phyloP scores from a whole-genome alignment of 2,113 vertebrate genomes.

The Pituophis catenifer region DNA sequence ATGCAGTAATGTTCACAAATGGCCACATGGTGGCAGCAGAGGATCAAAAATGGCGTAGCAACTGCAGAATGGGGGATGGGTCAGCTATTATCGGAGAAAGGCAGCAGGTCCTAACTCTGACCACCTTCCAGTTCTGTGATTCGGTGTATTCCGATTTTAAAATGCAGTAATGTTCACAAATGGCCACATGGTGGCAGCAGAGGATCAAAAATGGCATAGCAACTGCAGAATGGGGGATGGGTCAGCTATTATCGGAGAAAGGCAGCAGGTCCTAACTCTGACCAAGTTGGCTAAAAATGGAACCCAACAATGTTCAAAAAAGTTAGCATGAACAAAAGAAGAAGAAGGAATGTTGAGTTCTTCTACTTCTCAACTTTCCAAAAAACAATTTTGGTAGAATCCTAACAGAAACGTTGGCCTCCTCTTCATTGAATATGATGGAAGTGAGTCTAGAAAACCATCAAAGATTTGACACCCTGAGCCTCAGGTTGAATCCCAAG shows the following conservation, averaged over 20 bases:
- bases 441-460: neutral
- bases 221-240: neutral
- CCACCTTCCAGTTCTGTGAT: neutral
- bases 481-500: neutral
- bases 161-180: neutral
- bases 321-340: too few relatives aligned
- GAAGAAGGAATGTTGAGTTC: neutral
- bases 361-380: neutral
- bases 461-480: neutral
- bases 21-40: neutral
- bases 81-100: neutral
- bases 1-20: neutral
- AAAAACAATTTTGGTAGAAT: neutral
- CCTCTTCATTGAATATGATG: neutral
- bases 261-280: neutral
- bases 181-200: neutral
- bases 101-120: neutral
- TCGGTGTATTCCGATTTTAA: neutral
- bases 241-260: neutral
- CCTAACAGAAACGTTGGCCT: neutral
- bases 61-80: neutral
- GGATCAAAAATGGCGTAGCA: neutral
- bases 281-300: neutral
- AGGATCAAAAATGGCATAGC: neutral
- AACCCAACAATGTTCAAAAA: neutral